These are phyloP conservation scores for Cancer borealis DNA, from an alignment of 2,888 invertebrate genomes.

Conservation along the genomic window DNA sequence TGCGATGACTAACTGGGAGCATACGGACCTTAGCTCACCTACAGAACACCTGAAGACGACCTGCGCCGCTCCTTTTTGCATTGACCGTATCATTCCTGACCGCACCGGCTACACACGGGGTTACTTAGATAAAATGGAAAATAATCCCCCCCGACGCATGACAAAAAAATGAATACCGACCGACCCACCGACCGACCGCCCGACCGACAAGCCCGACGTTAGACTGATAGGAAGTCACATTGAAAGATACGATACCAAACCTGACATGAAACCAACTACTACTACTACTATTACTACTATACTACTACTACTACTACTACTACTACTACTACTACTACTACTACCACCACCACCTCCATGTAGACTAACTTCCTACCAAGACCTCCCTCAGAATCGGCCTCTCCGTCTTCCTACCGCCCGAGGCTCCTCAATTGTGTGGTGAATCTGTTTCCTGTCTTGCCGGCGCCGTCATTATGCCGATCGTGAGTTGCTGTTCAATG, in stretches of 20 bases:
- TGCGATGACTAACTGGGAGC: neutral
- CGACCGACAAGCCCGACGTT: neutral
- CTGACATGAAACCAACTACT: neutral
- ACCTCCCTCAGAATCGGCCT: neutral
- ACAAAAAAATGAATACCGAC: neutral
- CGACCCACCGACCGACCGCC: too few relatives aligned
- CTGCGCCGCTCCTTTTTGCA: neutral
- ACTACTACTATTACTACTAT: neutral
- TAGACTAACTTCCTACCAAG: neutral
- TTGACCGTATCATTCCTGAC: neutral
- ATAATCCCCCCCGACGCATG: neutral
- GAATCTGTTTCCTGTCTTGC: slow-evolving; percentile 57
- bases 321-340: neutral
- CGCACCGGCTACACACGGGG: neutral
- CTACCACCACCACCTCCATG: neutral
- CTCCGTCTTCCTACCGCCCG: slow-evolving; percentile 13
- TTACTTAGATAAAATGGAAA: neutral
- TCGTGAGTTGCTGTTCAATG: slow-evolving; percentile 52
- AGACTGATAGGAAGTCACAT: neutral
- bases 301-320: neutral
- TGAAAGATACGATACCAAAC: neutral
- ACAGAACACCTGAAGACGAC: neutral
- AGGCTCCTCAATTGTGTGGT: slow-evolving; percentile 50
- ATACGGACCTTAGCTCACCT: neutral
- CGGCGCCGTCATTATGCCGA: slow-evolving; percentile 55